Base-by-base conservation (phyloP, 1,140 invertebrate species). In the Pteromalus puparum region DNA sequence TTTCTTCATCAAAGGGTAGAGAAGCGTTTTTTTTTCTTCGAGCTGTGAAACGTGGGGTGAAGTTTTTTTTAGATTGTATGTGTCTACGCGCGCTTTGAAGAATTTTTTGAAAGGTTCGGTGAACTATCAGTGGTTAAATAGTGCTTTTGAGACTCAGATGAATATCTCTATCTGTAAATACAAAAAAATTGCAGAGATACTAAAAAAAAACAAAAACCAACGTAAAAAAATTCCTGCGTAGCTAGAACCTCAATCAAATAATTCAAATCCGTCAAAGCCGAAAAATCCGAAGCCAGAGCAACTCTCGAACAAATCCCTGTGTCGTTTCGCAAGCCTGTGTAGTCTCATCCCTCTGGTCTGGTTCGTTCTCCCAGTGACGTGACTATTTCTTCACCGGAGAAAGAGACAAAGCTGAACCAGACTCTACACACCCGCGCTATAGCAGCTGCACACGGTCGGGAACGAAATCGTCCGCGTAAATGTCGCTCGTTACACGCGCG, bases 1-100 rank as follows among this genome's bases (percentile, higher is more conserved):
- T 46, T 46, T 75, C 42, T 61, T 53, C 48, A 48, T 77, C 75
- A 77, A 77, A 77, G 46, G 24, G 15, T 9, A 42, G 72, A n/a
- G 30, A 2, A 5, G 28, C 34, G n/a, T n/a, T n/a, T n/a, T 0
- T 34, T 73, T 38, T 38, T 4, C 28, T 73, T n/a, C 28, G 18
- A 0, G n/a, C 12, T 26, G 21, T 9, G 10, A 2, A 2, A 48
- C 46, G 10, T 13, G 46, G 46, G 46, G 4, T 48, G 1, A 48
- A 15, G 13, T 15, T 48, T 48, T 48, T 48, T 48, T 48, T 48
- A 42, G 30, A 6, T 34, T 42, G 38, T 9, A 7, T 0, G 4
- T 42, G 38, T 42, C 0, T 42, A 1, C 7, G 38, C 38, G 38
- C 9, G 38, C 38, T 7, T 42, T 42, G 38, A 42, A 42, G 38